These are phyloP conservation scores for Baryphthengus martii DNA, from an alignment of 2,113 vertebrate genomes.

Conservation along the genomic window DNA sequence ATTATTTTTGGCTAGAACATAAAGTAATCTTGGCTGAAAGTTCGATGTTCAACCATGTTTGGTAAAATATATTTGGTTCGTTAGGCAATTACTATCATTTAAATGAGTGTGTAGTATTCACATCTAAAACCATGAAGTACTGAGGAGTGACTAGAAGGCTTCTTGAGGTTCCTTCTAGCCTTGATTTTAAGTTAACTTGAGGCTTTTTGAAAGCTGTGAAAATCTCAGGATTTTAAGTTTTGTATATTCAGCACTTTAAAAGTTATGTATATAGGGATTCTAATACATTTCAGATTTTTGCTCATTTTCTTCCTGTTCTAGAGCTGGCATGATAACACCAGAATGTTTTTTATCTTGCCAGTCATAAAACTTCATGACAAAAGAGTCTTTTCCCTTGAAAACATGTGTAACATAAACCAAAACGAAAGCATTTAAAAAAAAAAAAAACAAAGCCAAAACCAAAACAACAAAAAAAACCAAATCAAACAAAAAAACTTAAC, in stretches of 20 bases:
- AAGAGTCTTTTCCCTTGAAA: background rate
- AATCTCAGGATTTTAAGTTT: background rate
- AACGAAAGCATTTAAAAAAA: accelerated
- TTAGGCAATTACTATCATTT: background rate
- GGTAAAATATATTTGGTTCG: background rate
- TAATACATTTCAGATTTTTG: background rate
- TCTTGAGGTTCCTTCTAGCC: background rate
- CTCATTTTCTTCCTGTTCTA: background rate
- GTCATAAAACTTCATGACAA: background rate
- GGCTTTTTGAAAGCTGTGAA: background rate
- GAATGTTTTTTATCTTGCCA: background rate
- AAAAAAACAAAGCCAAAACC: too few relatives aligned
- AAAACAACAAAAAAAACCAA: too few relatives aligned
- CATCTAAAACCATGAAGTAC: background rate
- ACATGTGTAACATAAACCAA: background rate
- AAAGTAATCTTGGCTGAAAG: background rate
- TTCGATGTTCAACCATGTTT: background rate
- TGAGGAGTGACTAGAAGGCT: accelerated
- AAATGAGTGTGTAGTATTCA: background rate
- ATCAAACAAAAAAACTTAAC: accelerated
- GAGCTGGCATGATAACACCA: background rate
- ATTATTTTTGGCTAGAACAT: background rate
- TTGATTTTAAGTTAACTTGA: background rate
- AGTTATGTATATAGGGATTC: background rate
- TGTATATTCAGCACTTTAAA: accelerated